phyloP scores from a whole-genome alignment of 2,888 invertebrate species.

The Ephialtes manifestator region DNA sequence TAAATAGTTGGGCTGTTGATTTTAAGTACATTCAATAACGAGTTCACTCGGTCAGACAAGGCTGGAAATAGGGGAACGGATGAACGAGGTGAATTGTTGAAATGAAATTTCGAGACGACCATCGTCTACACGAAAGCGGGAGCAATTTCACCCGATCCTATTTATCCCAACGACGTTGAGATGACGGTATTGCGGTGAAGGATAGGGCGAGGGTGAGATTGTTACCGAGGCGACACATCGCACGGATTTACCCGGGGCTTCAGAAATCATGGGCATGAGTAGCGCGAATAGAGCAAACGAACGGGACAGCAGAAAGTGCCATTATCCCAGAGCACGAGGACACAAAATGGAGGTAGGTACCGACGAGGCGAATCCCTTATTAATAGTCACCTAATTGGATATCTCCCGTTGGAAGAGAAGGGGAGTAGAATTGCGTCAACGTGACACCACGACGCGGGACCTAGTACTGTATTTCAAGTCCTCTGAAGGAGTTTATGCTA shows the following conservation, averaged over 20 bases:
- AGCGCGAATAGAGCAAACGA: slow-evolving; percentile 25
- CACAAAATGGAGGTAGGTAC: slow-evolving; percentile 34
- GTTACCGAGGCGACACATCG: slow-evolving; percentile 10
- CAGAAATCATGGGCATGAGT: slow-evolving; percentile 29
- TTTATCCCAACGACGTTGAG: slow-evolving; percentile 30
- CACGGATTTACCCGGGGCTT: slow-evolving; percentile 25
- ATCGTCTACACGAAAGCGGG: not conserved
- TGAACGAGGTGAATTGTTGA: slow-evolving; percentile 5
- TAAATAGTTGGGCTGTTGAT: not conserved
- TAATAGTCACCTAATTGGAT: slow-evolving; percentile 82
- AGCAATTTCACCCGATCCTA: slow-evolving; percentile 43
- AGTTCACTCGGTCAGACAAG: not conserved
- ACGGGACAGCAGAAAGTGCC: slow-evolving; percentile 35
- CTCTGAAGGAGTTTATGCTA: not conserved
- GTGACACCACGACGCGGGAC: slow-evolving; percentile 16
- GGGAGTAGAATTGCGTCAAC: slow-evolving; percentile 72
- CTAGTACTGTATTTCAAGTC: not conserved
- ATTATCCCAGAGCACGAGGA: slow-evolving; percentile 41
- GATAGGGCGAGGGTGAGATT: not conserved
- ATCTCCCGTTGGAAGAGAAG: slow-evolving; percentile 70
- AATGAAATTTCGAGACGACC: slow-evolving; percentile 19
- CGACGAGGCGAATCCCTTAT: slow-evolving; percentile 76
- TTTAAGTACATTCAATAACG: slow-evolving; percentile 1
- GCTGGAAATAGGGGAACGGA: not conserved
- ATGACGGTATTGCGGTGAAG: not conserved